Evolutionary conservation across 2,113 vertebrate species (phyloP).

Genomic region (Paracanthobrama guichenoti): DNA sequence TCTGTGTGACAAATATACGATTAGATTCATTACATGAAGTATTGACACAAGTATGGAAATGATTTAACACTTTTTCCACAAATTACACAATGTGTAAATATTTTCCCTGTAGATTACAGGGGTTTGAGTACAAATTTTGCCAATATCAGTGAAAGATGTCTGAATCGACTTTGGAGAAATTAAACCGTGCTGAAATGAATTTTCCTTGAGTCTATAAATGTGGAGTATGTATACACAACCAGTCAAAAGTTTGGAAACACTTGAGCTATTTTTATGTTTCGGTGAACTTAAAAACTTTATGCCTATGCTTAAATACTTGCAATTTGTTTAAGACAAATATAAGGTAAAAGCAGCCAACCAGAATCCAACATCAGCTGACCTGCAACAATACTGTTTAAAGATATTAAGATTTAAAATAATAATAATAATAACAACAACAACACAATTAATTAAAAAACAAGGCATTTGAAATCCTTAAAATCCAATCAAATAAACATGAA

Average conservation of each 20-base stretch:
- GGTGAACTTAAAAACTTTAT: background rate
- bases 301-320: background rate
- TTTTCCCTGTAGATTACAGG: conserved; percentile 53
- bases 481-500: background rate
- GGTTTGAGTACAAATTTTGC: conserved; percentile 47
- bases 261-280: background rate
- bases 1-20: conserved; percentile 58
- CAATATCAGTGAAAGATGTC: conserved; percentile 8
- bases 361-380: no score
- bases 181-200: background rate
- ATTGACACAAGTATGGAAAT: conserved; percentile 55
- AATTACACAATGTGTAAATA: conserved; percentile 61
- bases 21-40: conserved; percentile 60
- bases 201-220: background rate
- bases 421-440: no score
- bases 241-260: background rate
- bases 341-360: background rate
- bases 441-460: no score
- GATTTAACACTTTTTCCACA: conserved; percentile 59
- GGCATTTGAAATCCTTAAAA: background rate
- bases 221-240: background rate
- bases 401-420: no score
- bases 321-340: background rate
- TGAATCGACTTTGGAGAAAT: background rate
- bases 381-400: no score